Evolutionary conservation across 2,888 invertebrate species (phyloP).

Genomic region (Vesta saturnalis): DNA sequence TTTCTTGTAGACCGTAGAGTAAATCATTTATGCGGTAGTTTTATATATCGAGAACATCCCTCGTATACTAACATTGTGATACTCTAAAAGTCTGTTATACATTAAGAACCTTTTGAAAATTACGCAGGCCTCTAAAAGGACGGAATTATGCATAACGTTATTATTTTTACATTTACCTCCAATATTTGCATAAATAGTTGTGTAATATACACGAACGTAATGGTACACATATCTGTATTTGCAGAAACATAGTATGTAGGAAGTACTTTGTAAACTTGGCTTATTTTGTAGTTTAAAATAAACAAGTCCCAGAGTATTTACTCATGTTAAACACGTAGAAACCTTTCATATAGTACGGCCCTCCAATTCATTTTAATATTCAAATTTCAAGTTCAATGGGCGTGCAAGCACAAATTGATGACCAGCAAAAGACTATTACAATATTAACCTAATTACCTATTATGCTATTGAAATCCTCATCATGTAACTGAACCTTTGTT

Average conservation of each 20-base stretch:
- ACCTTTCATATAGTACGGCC: neutral
- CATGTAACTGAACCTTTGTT: slow-evolving; percentile 10
- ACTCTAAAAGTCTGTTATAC: no score
- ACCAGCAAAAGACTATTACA: neutral
- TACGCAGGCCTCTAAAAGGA: no score
- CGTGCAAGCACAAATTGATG: neutral
- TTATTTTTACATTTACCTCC: no score
- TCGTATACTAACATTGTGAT: no score
- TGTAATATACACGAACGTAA: slow-evolving; percentile 4
- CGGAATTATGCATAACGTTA: no score
- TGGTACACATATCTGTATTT: slow-evolving; percentile 4
- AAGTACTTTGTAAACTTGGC: slow-evolving; percentile 10
- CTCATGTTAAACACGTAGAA: neutral
- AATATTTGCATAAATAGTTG: slow-evolving; percentile 10
- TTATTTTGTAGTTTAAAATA: slow-evolving; percentile 12
- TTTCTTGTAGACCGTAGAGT: no score
- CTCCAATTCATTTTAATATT: neutral
- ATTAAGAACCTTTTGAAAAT: no score
- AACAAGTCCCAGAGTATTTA: slow-evolving; percentile 10
- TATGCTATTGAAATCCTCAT: slow-evolving; percentile 15
- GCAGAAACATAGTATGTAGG: neutral
- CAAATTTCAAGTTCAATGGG: neutral
- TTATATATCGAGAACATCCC: no score
- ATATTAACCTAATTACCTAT: slow-evolving; percentile 9
- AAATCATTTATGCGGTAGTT: no score